These are phyloP conservation scores for Eulacestoma nigropectus DNA, from an alignment of 2,113 vertebrate genomes.

Conservation along the genomic window DNA sequence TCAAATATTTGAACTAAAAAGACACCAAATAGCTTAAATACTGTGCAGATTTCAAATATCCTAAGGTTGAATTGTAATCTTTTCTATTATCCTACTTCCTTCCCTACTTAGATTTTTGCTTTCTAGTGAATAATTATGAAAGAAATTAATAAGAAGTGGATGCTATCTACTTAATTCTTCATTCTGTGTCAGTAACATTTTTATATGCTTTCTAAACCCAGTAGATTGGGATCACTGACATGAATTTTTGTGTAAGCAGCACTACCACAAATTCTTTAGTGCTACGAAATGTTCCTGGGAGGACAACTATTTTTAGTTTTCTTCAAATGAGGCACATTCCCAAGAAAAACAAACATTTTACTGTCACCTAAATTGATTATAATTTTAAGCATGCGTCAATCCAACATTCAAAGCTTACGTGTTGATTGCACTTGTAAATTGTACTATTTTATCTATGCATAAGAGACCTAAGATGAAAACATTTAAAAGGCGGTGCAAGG, in stretches of 20 bases:
- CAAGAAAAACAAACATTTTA: neutral
- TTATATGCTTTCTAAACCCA: neutral
- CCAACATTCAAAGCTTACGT: neutral
- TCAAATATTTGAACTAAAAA: neutral
- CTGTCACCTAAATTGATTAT: neutral
- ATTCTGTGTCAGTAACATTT: constrained; percentile 20
- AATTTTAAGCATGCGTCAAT: neutral
- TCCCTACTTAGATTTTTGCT: neutral
- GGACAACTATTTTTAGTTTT: neutral
- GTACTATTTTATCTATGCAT: neutral
- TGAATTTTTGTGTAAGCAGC: constrained; percentile 17
- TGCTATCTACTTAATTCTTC: constrained; percentile 11
- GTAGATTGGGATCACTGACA: neutral
- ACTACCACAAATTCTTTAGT: constrained; percentile 23
- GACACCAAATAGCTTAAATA: neutral
- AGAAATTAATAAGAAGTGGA: constrained; percentile 31
- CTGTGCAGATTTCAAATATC: neutral
- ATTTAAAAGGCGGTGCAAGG: neutral
- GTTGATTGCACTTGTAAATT: neutral
- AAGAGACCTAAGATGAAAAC: neutral
- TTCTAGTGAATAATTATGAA: constrained; percentile 32
- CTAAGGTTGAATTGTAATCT: neutral
- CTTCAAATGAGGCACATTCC: neutral
- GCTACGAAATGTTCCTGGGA: constrained; percentile 11
- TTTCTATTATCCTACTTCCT: neutral